Conservation (phyloP, 92 coral and sea anemone genomes). For the Epizoanthus illoricatus region DNA sequence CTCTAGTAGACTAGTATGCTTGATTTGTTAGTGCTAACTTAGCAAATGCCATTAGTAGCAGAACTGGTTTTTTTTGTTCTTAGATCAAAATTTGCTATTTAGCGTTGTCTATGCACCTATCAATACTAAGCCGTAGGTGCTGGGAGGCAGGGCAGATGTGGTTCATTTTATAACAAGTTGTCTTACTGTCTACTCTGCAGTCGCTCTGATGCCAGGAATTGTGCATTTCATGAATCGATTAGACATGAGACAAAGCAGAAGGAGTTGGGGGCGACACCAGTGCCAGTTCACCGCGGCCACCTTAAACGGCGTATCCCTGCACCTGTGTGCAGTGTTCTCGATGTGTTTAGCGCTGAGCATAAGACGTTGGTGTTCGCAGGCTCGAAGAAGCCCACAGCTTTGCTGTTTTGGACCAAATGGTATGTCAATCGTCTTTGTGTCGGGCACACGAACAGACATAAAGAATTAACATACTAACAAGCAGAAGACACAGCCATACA, state of each 20-base stretch:
- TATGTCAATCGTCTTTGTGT: conserved; percentile 30
- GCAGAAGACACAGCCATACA: no score
- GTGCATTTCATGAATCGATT: conserved; percentile 72
- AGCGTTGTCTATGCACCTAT: no score
- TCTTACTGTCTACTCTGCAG: conserved; percentile 9
- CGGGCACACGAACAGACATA: not conserved
- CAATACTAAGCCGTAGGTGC: no score
- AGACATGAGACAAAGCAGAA: conserved; percentile 61
- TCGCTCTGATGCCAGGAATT: conserved; percentile 35
- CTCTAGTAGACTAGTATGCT: no score
- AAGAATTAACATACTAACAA: no score
- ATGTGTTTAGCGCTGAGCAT: conserved; percentile 57
- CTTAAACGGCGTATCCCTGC: conserved; percentile 75
- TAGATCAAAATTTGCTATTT: no score
- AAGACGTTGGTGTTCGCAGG: conserved; percentile 57
- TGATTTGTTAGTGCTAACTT: no score
- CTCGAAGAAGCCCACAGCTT: conserved; percentile 58
- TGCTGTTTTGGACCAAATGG: conserved; percentile 97
- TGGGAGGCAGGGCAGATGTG: no score
- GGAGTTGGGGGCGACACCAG: conserved; percentile 31
- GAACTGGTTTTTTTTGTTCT: no score
- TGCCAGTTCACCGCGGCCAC: conserved; percentile 63
- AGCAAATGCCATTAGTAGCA: not conserved
- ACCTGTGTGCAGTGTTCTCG: conserved; percentile 71
- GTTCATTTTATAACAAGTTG: not conserved